Base-by-base conservation (phyloP, 1,140 invertebrate genomes). In the Lineus longissimus region DNA sequence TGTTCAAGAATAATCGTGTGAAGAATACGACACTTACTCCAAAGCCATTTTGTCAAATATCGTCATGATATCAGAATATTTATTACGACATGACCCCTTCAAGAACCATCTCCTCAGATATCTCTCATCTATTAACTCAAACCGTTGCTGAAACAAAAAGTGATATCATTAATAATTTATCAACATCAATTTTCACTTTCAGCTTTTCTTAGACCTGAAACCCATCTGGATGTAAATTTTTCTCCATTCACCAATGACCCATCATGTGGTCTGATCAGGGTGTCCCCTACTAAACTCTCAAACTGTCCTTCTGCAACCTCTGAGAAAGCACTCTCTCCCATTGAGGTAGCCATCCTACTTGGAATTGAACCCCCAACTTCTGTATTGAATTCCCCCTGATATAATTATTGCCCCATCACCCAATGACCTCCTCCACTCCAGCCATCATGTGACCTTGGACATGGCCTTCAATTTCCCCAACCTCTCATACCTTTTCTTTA, bases 361-460 rank as follows among this genome's bases (percentile, higher is more conserved):
- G n/a, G n/a, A n/a, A n/a, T n/a, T n/a, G n/a, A n/a, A n/a, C n/a
- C n/a, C n/a, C n/a, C n/a, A n/a, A n/a, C n/a, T n/a, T n/a, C n/a
- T n/a, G n/a, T n/a, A n/a, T n/a, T n/a, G n/a, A n/a, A 62, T 58
- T 67, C 65, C 71, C 93, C 72, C 93, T 85, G 36, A 95, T 86
- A 78, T 93, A 91, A 75, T 94, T 90, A 80, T 95, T 95, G 51
- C 94, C 94, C 78, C 93, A 90, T 83, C 92, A 91, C 66, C 93
- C 94, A 55, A 94, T 82, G 74, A 97, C 90, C 80, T 95, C 93
- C 84, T 97, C 94, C 70, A 97, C 87, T 11, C 92, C 94, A 43
- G 93, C 91, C 92, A 96, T 95, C 68, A 92, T 85, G 80, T 97
- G 93, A 82, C 97, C 94, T 86, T 95, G 94, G 73, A 71, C 69